phyloP scores from a whole-genome alignment of 2,113 vertebrate species.

The Myotis lucifugus region DNA sequence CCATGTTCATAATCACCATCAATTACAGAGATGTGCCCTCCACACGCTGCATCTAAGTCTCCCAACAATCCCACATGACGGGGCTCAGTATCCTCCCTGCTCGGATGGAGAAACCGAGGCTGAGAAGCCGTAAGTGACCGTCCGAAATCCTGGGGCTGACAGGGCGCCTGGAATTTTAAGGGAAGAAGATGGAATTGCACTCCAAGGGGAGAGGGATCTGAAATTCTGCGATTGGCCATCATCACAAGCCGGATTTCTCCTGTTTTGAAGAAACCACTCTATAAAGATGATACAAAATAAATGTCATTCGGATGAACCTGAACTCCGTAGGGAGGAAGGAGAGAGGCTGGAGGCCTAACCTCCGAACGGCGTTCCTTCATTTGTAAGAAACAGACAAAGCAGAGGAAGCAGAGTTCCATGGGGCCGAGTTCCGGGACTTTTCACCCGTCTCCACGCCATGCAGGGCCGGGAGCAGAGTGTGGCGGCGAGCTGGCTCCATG shows the following conservation, averaged over 20 bases:
- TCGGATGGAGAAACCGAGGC: not conserved
- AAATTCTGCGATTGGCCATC: not conserved
- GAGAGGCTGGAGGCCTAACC: slow-evolving; percentile 63
- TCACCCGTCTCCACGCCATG: accelerated
- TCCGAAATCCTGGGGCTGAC: not conserved
- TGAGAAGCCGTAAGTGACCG: not conserved
- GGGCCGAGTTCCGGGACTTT: slow-evolving; percentile 49
- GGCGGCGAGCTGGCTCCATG: slow-evolving; percentile 26
- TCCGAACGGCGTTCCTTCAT: slow-evolving; percentile 72
- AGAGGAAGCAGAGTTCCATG: slow-evolving; percentile 22
- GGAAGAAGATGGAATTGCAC: not conserved
- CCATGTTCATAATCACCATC: not conserved
- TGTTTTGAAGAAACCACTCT: not conserved
- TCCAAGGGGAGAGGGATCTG: too few relatives aligned
- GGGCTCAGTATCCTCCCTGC: not conserved
- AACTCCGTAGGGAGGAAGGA: slow-evolving; percentile 63
- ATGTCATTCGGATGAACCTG: slow-evolving; percentile 61
- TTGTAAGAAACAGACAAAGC: slow-evolving; percentile 73
- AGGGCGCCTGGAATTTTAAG: not conserved
- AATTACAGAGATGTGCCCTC: too few relatives aligned
- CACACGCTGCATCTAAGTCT: not conserved
- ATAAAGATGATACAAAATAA: slow-evolving; percentile 65
- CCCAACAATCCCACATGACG: accelerated
- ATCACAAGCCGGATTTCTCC: slow-evolving; percentile 36
- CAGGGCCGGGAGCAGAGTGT: accelerated